These are phyloP conservation scores for Drosophila greeni DNA, from an alignment of 2,888 invertebrate genomes.

Conservation along the genomic window DNA sequence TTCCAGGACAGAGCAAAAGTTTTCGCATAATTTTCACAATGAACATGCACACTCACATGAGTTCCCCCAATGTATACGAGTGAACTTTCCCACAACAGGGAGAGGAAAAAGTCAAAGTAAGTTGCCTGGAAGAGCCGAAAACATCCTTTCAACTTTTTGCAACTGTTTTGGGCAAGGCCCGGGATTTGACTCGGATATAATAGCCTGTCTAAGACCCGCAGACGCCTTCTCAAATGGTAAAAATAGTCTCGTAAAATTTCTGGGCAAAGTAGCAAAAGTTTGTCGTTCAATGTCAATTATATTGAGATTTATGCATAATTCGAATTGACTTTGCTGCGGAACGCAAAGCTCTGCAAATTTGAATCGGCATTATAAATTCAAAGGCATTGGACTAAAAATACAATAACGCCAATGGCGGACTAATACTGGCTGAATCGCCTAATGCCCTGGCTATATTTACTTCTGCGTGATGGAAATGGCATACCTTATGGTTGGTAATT, in stretches of 20 bases:
- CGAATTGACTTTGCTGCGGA: conserved; percentile 33
- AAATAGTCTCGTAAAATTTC: conserved; percentile 55
- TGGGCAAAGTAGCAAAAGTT: conserved; percentile 46
- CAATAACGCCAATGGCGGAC: conserved; percentile 1
- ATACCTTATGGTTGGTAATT: not conserved
- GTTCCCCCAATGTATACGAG: conserved; percentile 1
- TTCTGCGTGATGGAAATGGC: not conserved
- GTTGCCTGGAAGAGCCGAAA: conserved; percentile 1
- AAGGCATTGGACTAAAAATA: conserved; percentile 47
- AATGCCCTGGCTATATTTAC: conserved; percentile 8
- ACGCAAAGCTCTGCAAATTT: conserved; percentile 11
- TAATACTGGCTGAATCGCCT: conserved; percentile 7
- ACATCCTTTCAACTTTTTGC: conserved; percentile 40
- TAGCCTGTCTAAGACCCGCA: conserved; percentile 31
- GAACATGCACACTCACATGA: conserved; percentile 23
- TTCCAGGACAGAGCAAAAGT: conserved; percentile 40
- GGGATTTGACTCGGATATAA: conserved; percentile 33
- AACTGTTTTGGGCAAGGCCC: conserved; percentile 27
- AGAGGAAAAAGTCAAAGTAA: conserved; percentile 2
- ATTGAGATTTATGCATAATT: conserved; percentile 63
- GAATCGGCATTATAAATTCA: conserved; percentile 44
- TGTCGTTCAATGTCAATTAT: conserved; percentile 37
- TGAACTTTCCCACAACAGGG: conserved; percentile 8
- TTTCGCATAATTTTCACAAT: conserved; percentile 55
- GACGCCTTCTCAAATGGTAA: conserved; percentile 39